Evolutionary conservation across 2,113 vertebrate species (phyloP).

Genomic region (Nicator chloris): DNA sequence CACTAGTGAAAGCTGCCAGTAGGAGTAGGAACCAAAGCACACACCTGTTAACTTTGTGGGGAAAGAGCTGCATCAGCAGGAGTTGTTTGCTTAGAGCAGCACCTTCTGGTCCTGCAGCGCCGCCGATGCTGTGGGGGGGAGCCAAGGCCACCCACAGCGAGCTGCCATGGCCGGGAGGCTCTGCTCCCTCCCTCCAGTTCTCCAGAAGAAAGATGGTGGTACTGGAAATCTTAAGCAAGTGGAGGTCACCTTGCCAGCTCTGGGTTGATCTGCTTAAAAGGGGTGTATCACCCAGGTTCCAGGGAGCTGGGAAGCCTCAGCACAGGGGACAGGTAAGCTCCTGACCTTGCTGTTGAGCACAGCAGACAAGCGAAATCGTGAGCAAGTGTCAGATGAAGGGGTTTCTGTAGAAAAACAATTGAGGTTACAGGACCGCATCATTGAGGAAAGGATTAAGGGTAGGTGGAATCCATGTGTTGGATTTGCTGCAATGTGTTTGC

Average conservation of each 20-base stretch:
- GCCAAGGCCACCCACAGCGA: accelerated
- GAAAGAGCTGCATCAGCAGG: neutral
- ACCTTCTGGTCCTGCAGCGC: neutral
- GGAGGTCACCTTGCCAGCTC: neutral
- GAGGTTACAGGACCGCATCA: neutral
- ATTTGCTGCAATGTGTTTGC: neutral
- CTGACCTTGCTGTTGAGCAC: neutral
- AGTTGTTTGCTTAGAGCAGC: neutral
- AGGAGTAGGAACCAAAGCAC: neutral
- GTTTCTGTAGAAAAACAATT: neutral
- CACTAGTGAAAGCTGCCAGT: neutral
- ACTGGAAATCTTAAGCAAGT: neutral
- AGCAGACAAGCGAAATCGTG: neutral
- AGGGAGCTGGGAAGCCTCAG: neutral
- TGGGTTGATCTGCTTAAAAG: neutral
- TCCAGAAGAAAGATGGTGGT: neutral
- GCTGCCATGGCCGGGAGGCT: accelerated
- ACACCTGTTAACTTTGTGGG: neutral
- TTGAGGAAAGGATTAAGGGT: neutral
- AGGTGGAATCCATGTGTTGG: neutral
- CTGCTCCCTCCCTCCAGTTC: neutral
- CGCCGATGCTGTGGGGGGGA: neutral
- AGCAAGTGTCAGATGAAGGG: neutral
- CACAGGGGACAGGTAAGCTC: neutral
- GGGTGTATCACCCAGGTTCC: neutral